A percentile compares a stretch with the other conserved stretches of the same genome.
phyloP scores from a whole-genome alignment of 2,113 vertebrate genomes.

The Clupea harengus region DNA sequence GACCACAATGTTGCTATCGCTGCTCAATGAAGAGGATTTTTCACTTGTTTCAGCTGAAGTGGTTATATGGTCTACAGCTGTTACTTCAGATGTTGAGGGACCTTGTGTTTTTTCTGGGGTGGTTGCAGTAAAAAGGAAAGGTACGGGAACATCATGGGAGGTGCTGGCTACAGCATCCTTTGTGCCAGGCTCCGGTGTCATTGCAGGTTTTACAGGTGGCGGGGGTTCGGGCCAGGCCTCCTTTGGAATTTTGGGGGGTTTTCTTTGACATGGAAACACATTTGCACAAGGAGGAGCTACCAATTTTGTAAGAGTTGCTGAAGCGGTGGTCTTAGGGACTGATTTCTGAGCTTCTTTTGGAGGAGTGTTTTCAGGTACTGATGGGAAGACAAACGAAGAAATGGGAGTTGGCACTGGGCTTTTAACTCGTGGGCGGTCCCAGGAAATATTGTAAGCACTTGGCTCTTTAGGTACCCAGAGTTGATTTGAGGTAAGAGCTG shows the following conservation, averaged over 20 bases:
- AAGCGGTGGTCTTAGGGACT: background rate
- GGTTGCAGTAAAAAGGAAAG: background rate
- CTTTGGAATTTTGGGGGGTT: background rate
- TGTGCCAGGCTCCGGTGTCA: background rate
- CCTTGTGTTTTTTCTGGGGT: background rate
- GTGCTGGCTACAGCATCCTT: background rate
- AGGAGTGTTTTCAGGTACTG: background rate
- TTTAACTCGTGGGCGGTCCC: background rate
- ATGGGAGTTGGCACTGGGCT: background rate
- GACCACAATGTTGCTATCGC: background rate
- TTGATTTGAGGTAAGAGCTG: background rate
- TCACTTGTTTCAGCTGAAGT: background rate
- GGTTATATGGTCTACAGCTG: background rate
- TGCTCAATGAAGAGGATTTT: background rate
- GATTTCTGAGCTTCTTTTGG: background rate
- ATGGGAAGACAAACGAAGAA: background rate
- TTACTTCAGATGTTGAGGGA: background rate
- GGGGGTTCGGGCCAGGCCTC: background rate
- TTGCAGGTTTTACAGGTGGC: background rate
- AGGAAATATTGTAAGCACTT: constrained; percentile 35
- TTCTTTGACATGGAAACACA: background rate
- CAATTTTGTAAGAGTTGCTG: background rate
- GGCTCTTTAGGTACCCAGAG: constrained; percentile 42
- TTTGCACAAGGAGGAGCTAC: background rate
- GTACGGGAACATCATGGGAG: background rate